Base-by-base conservation (phyloP, 2,797 vertebrate species). In the Nasua narica region DNA sequence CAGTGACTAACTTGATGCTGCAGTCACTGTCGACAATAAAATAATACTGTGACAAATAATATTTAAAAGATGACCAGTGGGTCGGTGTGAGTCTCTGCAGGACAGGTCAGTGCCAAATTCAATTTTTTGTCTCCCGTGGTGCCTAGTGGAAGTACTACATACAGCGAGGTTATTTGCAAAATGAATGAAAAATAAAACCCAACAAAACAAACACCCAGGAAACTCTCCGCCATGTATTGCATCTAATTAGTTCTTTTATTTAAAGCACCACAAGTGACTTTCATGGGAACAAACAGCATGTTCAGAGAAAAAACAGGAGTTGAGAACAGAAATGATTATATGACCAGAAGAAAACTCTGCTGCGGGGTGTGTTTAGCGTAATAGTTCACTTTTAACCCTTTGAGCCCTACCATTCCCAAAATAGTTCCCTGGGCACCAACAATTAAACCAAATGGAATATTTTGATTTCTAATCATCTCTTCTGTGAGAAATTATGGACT, bases 351-450 rank as follows among this genome's bases (percentile, higher is more conserved):
- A 79, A 84, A 95, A 82, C 1, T 5, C 94, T 40, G 23, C 50
- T 72, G 35, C 13, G 3, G 21, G 56, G 15, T 88, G 35, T 54
- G 54, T 19, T 82, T 91, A 58, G 18, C n/a, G 12, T 62, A 62
- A 54, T 91, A 91, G 65, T 91, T 95, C 87, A 67, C 43, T 91
- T 95, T 81, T 67, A 95, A 86, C 70, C 7, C 65, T 96, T 94
- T 16, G 2, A 25, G 29, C 0, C 43, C 21, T 84, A 4, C 10
- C 25, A 87, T 70, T 46, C 37, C 29, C 32, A 52, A 97, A 92
- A 93, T 50, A 77, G 48, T 76, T 89, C 10, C 52, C 70, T 83
- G 48, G 54, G 4, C 16, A 96, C 67, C 19, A 60, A 87, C 43
- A 83, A 96, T 58, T 89, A 96, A 92, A 50, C 40, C 79, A n/a